These are phyloP conservation scores for Psilopogon haemacephalus DNA, from an alignment of 2,113 vertebrate genomes.

Conservation along the genomic window DNA sequence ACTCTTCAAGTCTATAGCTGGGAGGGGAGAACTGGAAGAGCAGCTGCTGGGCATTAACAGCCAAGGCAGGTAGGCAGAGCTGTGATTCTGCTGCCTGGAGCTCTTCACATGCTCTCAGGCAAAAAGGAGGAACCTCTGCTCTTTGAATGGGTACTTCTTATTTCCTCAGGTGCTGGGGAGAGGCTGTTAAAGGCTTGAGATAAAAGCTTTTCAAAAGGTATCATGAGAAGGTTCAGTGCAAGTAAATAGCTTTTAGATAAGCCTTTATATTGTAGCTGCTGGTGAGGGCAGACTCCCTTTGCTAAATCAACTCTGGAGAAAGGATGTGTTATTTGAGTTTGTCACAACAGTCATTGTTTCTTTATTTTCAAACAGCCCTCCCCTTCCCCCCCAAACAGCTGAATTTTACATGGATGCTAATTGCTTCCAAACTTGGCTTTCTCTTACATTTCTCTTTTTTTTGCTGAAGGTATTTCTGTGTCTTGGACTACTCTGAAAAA, in stretches of 20 bases:
- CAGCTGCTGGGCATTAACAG: neutral
- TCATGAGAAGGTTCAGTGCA: neutral
- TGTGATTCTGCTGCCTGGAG: neutral
- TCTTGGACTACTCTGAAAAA: neutral
- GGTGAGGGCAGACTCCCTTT: neutral
- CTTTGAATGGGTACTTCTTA: neutral
- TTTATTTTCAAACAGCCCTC: conserved; percentile 42
- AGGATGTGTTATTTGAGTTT: neutral
- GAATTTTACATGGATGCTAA: conserved; percentile 50
- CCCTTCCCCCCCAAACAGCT: neutral
- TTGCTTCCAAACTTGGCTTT: conserved; percentile 36
- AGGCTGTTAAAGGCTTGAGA: neutral
- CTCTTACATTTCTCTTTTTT: conserved; percentile 10
- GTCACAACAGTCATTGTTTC: conserved; percentile 18
- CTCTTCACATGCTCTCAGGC: neutral
- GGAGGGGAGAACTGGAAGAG: neutral
- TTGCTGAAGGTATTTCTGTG: conserved; percentile 20
- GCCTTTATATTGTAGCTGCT: neutral
- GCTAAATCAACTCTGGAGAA: neutral
- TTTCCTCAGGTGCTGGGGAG: neutral
- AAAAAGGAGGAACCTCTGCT: neutral
- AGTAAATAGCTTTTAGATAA: neutral
- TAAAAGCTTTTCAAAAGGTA: neutral
- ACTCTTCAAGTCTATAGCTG: neutral
- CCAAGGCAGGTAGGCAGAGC: fast-evolving